Base-by-base conservation (phyloP, 2,888 invertebrate genomes). In the Stenchaetothrips biformis region DNA sequence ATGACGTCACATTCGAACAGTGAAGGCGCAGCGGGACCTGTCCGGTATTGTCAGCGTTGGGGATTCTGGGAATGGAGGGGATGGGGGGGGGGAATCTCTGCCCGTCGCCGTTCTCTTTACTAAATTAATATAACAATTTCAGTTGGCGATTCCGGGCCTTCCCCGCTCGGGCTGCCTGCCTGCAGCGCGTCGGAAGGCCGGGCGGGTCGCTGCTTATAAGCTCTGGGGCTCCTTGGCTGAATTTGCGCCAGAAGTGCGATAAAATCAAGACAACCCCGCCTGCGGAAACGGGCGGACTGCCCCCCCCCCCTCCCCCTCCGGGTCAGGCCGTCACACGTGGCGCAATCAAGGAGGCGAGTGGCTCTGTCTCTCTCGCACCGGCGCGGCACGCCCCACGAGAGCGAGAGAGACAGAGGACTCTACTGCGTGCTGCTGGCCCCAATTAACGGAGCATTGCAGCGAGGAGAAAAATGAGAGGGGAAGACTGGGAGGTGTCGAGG, bases 211-310 rank as follows among this genome's bases (percentile, higher is more conserved):
- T 74, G 67, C 67, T 74, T 74, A 74, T 74, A 74, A 74, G 67
- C 7, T 21, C 67, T 1, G 25, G 37, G 25, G 67, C 25, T 74
- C 67, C 25, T 74, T 74, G 11, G 67, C 67, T 74, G 25, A 74
- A 74, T 74, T 74, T 74, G 67, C 67, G 67, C 67, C 67, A 74
- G 67, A 74, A 74, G 67, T 74, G 67, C 67, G 67, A 74, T 74
- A 74, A 74, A 74, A 74, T 74, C 67, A 74, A 74, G 67, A 21
- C 67, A 25, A 11, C 67, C 53, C 18, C 53, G 13, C 53, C 21
- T 74, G 67, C 25, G 11, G 67, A 74, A 74, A 74, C 67, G 25
- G 67, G 67, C 67, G 67, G 67, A 3, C 67, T 74, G 67, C 67
- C 37, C 4, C 37, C 37, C 37, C 37, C 53, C 2, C 53, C 53